Base-by-base conservation (phyloP, 2,113 vertebrate genomes). In the Microtus pennsylvanicus region DNA sequence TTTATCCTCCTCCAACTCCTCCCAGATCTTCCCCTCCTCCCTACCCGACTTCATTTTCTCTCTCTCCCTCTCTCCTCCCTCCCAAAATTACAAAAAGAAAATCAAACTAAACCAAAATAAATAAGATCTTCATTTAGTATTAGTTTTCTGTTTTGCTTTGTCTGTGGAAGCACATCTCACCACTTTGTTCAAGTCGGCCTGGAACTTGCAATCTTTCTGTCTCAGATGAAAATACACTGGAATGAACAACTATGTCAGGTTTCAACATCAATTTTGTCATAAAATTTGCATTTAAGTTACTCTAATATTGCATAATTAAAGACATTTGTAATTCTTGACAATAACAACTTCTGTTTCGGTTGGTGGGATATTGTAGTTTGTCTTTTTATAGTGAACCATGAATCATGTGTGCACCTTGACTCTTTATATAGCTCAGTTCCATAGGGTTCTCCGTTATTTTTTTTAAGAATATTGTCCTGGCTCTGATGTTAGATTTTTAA, bases 241-340 rank as follows among this genome's bases (percentile, higher is more conserved):
- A 21, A 61, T 89, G 10, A 11, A 4, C n/a, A 4, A 89, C 50
- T 74, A 28, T 24, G 33, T 16, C 50, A n/a, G 4, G 26, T 93
- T 95, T 83, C 90, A 93, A 75, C 21, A 95, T 76, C 52, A 94
- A 28, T 88, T 93, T 93, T 93, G 63, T 72, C 26, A 72, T 81
- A 80, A 94, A 87, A 91, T 78, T 65, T 65, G 14, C 38, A 85
- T 45, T 45, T 28, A 30, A 85, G 82, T 45, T 81, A 72, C 52
- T 89, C 38, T 91, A 87, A 87, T 87, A 75, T 61, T 67, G 24
- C 74, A 91, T 94, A 91, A 61, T 52, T 82, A 91, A 82, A 94
- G 92, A 42, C 17, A 89, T 74, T 92, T 91, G 72, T 87, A 89
- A 96, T 78, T 74, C 87, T 89, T 93, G 52, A 94, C 81, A 94